Conservation (phyloP, 2,113 vertebrate genomes). For the Pica pica region DNA sequence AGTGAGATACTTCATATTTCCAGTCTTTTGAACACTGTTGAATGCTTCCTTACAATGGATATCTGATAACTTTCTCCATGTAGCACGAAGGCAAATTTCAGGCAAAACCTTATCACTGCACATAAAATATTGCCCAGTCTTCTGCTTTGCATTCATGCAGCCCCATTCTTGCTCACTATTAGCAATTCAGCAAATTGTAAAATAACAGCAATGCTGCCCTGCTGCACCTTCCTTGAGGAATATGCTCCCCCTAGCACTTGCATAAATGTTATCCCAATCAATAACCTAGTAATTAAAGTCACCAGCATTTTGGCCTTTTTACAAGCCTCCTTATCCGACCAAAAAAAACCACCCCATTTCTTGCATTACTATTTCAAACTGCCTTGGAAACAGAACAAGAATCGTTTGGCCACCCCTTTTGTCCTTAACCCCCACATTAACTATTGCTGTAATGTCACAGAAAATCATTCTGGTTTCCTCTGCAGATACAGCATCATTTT, state of each 20-base stretch:
- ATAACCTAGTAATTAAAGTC: constrained; percentile 51
- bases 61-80: not conserved
- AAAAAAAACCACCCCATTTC: not conserved
- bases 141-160: not conserved
- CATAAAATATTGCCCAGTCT: not conserved
- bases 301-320: not conserved
- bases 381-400: not conserved
- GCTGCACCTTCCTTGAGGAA: not conserved
- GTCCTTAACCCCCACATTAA: not conserved
- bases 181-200: constrained; percentile 25
- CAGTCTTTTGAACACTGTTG: not conserved
- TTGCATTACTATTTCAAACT: not conserved
- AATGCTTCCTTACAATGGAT: not conserved
- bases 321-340: not conserved
- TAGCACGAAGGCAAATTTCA: not conserved
- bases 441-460: not conserved
- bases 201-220: not conserved
- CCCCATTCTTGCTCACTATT: not conserved
- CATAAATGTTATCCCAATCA: constrained; percentile 56
- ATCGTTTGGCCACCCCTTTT: not conserved
- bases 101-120: not conserved
- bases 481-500: not conserved
- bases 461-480: not conserved
- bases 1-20: not conserved
- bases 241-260: not conserved